These are phyloP conservation scores for Tragopan temminckii DNA, from an alignment of 2,797 vertebrate species.

Conservation along the genomic window DNA sequence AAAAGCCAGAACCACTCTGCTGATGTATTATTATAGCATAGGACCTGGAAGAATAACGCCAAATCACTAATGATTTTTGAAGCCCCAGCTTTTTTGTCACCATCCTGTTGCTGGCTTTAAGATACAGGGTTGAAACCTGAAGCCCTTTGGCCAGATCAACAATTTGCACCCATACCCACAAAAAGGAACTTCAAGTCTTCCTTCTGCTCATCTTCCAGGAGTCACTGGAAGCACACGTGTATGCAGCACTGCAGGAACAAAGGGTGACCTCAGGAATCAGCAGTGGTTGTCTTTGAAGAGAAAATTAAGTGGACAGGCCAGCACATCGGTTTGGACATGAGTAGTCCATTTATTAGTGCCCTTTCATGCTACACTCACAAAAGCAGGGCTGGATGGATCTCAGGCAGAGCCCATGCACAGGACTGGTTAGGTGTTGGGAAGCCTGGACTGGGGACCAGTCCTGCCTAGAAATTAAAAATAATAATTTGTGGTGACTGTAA, in stretches of 20 bases:
- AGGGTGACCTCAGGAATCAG: slow-evolving; percentile 33
- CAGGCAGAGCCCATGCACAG: background rate
- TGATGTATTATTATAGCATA: background rate
- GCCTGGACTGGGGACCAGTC: no score
- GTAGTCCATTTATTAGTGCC: slow-evolving; percentile 63
- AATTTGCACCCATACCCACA: background rate
- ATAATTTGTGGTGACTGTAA: background rate
- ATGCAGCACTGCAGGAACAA: background rate
- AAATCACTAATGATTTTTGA: background rate
- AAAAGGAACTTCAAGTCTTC: background rate
- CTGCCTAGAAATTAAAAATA: background rate
- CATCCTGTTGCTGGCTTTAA: no score
- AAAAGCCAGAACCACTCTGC: accelerated
- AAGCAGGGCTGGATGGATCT: slow-evolving; percentile 3
- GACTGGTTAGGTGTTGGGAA: background rate
- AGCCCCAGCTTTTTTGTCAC: background rate
- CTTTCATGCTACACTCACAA: background rate
- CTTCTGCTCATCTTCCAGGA: no score
- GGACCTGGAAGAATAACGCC: background rate
- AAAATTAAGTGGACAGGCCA: slow-evolving; percentile 6
- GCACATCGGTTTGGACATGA: slow-evolving; percentile 47
- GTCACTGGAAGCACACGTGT: background rate
- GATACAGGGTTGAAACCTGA: no score
- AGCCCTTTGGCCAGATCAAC: background rate
- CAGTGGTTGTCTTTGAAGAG: slow-evolving; percentile 20